These are phyloP conservation scores for Zaprionus vittiger DNA, from an alignment of 1,140 invertebrate species.

Conservation along the genomic window DNA sequence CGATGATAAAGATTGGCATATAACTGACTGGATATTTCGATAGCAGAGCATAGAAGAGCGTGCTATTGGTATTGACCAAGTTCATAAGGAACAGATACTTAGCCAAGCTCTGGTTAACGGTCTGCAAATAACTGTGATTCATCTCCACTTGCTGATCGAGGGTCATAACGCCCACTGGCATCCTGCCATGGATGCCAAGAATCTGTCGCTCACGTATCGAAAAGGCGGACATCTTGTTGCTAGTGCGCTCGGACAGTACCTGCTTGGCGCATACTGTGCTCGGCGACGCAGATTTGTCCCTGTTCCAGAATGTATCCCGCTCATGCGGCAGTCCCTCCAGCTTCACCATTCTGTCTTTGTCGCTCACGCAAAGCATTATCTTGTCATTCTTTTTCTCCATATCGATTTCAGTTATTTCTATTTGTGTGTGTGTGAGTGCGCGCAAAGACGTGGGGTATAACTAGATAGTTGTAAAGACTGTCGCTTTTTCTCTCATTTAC, in stretches of 20 bases:
- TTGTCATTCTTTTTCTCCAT: not conserved
- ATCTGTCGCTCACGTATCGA: slow-evolving; percentile 92
- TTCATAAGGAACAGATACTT: slow-evolving; percentile 92
- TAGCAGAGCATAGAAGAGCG: slow-evolving; percentile 96
- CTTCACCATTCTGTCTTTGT: not conserved
- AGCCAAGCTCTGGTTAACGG: slow-evolving; percentile 90
- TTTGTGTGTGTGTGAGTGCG: not conserved
- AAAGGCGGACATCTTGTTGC: slow-evolving; percentile 92
- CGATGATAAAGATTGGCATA: slow-evolving; percentile 90
- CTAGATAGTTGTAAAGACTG: too few relatives aligned
- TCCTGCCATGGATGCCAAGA: slow-evolving; percentile 93
- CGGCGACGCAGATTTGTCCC: not conserved
- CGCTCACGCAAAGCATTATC: not conserved
- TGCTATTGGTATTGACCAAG: slow-evolving; percentile 93
- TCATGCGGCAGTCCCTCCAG: slow-evolving; percentile 26
- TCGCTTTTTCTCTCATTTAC: too few relatives aligned
- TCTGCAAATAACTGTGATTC: slow-evolving; percentile 89
- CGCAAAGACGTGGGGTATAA: not conserved
- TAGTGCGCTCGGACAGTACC: not conserved
- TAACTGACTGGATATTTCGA: slow-evolving; percentile 94
- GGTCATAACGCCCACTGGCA: slow-evolving; percentile 91
- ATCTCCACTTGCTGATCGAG: slow-evolving; percentile 93
- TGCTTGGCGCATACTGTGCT: not conserved
- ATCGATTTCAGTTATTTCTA: not conserved
- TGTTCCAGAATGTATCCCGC: slow-evolving; percentile 51